Percentiles rank a stretch among this genome's conserved stretches.
phyloP scores from a whole-genome alignment of 2,888 invertebrate species.

The Conus canariensis region DNA sequence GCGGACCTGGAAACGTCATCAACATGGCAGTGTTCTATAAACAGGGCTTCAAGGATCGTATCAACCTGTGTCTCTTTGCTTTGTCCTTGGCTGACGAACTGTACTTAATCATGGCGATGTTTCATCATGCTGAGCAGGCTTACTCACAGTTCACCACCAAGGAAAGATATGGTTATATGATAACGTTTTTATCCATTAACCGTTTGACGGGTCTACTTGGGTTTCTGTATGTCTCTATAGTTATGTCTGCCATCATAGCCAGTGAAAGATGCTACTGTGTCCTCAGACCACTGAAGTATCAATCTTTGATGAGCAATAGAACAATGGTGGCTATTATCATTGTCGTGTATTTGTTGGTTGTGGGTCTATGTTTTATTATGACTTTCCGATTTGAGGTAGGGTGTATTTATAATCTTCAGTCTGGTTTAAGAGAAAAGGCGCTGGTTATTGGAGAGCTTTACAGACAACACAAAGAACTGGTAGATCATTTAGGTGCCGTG shows the following conservation, averaged over 20 bases:
- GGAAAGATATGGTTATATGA: background rate
- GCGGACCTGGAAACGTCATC: conserved; percentile 3
- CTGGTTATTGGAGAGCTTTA: background rate
- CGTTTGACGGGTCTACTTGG: background rate
- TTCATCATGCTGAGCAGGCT: background rate
- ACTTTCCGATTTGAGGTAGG: background rate
- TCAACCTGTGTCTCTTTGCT: conserved; percentile 9
- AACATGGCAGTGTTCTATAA: conserved; percentile 25
- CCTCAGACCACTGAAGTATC: background rate
- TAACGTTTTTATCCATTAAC: background rate
- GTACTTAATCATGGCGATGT: background rate
- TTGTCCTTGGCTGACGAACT: background rate
- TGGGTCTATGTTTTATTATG: background rate
- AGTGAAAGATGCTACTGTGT: background rate
- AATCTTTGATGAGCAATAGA: background rate
- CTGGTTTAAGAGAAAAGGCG: background rate
- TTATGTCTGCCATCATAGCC: background rate
- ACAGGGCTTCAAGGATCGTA: background rate
- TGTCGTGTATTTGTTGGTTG: background rate
- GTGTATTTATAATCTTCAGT: background rate
- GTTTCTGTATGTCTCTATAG: background rate
- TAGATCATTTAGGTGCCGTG: background rate
- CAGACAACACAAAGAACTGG: background rate
- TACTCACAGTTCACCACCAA: background rate
- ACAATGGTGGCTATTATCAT: background rate